Evolutionary conservation across 2,888 invertebrate species (phyloP), one percentile per base, ranked within the genome.

Genomic region (Drosophila tanythrix): DNA sequence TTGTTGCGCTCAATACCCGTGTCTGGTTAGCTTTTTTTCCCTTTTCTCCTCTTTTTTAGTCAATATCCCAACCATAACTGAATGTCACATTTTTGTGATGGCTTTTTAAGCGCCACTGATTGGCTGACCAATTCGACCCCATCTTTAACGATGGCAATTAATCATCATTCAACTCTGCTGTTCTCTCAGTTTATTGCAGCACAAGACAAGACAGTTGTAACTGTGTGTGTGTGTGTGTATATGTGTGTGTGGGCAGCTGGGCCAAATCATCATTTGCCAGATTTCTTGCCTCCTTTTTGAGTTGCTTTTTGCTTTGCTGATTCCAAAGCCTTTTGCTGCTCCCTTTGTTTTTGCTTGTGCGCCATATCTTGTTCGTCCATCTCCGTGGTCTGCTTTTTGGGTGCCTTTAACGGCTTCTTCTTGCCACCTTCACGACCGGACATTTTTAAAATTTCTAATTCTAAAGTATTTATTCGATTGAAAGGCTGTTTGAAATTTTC

Each of bases 351-450:
- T 91, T 98, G 96, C 92, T 98, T 98, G 89, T 95, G 96, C 0
- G 96, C 97, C 43, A 96, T 13, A 81, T 98, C 98, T 58, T 97
- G 96, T 0, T 92, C 91, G 84, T 98, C 98, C 61, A 97, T 3
- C 6, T 97, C 94, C 63, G 92, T 94, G 6, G 79, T 59, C 0
- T 96, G 95, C 92, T 98, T 98, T 93, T 98, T 98, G 0, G 98
- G 97, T 1, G 96, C 96, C 94, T 98, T 98, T 83, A 98, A 93
- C 0, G 98, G 98, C 93, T 98, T 98, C 93, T 98, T 98, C 93
- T 99, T 98, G 68, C 98, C 98, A 93, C 98, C 98, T 93, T 97
- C 97, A 64, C 97, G 95, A 74, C 96, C 96, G 79, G 97, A 96
- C 97, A 97, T 97, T 93, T 27, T 38, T n/a, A 0, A 31, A 21